These are phyloP conservation scores for Micoletzkya japonica DNA, from an alignment of 2,888 invertebrate species.

Conservation along the genomic window DNA sequence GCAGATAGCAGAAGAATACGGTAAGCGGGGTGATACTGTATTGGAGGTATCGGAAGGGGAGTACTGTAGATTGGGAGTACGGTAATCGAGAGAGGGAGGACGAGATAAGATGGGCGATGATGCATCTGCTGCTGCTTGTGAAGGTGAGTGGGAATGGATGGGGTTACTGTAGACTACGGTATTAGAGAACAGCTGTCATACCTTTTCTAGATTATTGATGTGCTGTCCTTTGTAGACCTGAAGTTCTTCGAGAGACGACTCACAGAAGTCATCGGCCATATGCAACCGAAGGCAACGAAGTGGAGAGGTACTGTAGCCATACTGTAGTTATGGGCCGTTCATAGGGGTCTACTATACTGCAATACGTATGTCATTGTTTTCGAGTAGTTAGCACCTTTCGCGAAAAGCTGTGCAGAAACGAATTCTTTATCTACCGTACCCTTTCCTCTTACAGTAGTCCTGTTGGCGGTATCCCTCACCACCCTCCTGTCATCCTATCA, in stretches of 20 bases:
- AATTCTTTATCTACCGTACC: no score
- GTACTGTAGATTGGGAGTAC: background rate
- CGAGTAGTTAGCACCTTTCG: no score
- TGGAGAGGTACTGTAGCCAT: constrained; percentile 74
- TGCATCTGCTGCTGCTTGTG: constrained; percentile 46
- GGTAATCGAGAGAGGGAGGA: background rate
- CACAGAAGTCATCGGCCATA: constrained; percentile 92
- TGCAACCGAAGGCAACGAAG: constrained; percentile 88
- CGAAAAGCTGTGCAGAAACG: no score
- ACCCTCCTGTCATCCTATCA: constrained; percentile 93
- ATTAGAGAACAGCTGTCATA: background rate
- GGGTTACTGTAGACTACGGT: background rate
- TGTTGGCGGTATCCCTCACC: constrained; percentile 83
- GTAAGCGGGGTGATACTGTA: no score
- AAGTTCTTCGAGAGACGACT: constrained; percentile 95
- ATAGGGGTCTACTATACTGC: no score
- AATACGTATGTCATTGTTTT: no score
- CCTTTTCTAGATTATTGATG: no score
- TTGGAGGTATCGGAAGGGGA: no score
- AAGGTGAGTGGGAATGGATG: constrained; percentile 34
- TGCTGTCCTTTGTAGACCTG: constrained; percentile 76
- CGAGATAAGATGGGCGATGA: constrained; percentile 35
- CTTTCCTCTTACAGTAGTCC: constrained; percentile 73
- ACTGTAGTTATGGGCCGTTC: no score
- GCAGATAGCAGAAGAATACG: no score